These are phyloP conservation scores for Thalassophryne amazonica DNA, from an alignment of 2,797 vertebrate genomes.

Conservation along the genomic window DNA sequence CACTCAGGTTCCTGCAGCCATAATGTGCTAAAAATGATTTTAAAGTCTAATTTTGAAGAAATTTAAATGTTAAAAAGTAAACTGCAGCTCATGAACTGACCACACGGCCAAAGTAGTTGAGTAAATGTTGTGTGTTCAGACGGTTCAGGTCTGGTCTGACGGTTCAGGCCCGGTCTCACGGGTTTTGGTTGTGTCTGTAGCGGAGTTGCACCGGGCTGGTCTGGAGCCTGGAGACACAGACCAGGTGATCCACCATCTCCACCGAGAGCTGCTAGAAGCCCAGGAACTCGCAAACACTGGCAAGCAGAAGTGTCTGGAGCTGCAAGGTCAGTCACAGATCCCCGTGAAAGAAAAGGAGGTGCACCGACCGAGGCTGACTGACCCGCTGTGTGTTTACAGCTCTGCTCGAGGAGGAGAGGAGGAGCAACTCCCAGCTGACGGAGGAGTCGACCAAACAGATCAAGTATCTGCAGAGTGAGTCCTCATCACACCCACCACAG, in stretches of 20 bases:
- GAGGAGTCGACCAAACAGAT: constrained; percentile 96
- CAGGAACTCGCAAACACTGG: constrained; percentile 94
- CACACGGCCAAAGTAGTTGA: too few relatives aligned
- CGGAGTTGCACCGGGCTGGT: constrained; percentile 86
- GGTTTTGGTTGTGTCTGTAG: constrained; percentile 58
- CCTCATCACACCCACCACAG: not conserved
- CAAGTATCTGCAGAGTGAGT: constrained; percentile 92
- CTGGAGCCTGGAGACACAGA: constrained; percentile 89
- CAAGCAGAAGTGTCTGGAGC: constrained; percentile 95
- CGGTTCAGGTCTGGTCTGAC: too few relatives aligned
- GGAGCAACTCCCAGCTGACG: constrained; percentile 84
- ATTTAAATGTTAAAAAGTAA: too few relatives aligned
- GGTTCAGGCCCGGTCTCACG: too few relatives aligned
- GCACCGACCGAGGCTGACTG: not conserved
- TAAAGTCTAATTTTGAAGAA: too few relatives aligned
- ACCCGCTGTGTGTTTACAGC: constrained; percentile 64
- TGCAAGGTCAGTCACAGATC: constrained; percentile 84
- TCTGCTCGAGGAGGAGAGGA: constrained; percentile 93
- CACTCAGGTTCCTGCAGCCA: too few relatives aligned
- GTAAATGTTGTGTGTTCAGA: too few relatives aligned
- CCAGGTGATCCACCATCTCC: constrained; percentile 92
- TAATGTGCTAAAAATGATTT: too few relatives aligned
- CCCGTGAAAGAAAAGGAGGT: too few relatives aligned
- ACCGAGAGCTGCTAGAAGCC: constrained; percentile 91
- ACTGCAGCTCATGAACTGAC: too few relatives aligned